Evolutionary conservation across 1,140 invertebrate species (phyloP).

Genomic region (Campoletis sonorensis): DNA sequence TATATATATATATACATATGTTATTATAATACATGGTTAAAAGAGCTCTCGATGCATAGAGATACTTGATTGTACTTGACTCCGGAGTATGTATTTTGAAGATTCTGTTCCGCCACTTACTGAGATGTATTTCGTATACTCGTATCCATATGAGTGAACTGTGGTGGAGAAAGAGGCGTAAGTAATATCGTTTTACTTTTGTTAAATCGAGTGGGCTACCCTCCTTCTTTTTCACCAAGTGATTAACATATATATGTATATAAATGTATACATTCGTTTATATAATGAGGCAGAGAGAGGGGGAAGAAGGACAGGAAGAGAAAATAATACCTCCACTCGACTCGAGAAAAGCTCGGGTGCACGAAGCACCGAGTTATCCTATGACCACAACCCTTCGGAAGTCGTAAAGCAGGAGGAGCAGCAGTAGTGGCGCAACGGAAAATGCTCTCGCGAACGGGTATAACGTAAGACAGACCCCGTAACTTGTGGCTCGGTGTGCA

Average conservation of each 20-base stretch:
- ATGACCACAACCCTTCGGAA: conserved; percentile 53
- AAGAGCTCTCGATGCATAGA: background rate
- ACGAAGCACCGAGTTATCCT: conserved; percentile 47
- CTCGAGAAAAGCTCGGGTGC: conserved; percentile 40
- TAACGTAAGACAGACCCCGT: conserved; percentile 39
- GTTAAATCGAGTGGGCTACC: background rate
- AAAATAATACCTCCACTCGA: conserved; percentile 8
- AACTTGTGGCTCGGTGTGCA: conserved; percentile 26
- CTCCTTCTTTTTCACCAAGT: background rate
- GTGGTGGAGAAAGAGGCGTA: background rate
- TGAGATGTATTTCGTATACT: background rate
- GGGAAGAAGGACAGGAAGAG: background rate
- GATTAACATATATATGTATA: background rate
- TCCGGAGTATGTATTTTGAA: background rate
- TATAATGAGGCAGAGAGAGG: background rate
- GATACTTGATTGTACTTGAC: conserved; percentile 6
- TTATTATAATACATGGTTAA: too few species aligned
- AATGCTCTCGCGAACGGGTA: conserved; percentile 32
- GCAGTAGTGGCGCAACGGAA: conserved; percentile 4
- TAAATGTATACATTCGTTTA: background rate
- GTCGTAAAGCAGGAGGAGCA: conserved; percentile 49
- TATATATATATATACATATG: conserved; percentile 5
- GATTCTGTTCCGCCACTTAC: background rate
- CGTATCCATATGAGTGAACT: background rate
- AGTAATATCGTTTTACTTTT: background rate